These are phyloP conservation scores for Trachymyrmex septentrionalis DNA, from an alignment of 1,140 invertebrate genomes.

Conservation along the genomic window DNA sequence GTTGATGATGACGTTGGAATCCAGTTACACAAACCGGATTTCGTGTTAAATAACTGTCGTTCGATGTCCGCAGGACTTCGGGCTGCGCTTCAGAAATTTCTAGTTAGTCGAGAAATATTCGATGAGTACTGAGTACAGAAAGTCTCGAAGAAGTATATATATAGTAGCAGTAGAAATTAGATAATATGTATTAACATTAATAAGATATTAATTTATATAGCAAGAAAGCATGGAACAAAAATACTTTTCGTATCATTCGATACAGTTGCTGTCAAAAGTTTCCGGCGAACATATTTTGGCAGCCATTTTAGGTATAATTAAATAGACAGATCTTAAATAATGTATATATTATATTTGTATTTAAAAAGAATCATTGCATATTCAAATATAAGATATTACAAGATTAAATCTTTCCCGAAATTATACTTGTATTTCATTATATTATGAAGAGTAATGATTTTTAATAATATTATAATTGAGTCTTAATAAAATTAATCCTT, in stretches of 20 bases:
- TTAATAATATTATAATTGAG: slow-evolving; percentile 3
- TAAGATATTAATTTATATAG: neutral
- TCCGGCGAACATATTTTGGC: too few relatives aligned
- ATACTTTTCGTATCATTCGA: neutral
- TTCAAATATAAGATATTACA: neutral
- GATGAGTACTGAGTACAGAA: slow-evolving; percentile 1
- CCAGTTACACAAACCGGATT: slow-evolving; percentile 83
- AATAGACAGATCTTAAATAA: neutral
- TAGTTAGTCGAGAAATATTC: slow-evolving; percentile 37
- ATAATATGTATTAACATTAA: slow-evolving; percentile 6
- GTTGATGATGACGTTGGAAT: slow-evolving; percentile 82
- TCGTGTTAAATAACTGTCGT: slow-evolving; percentile 82
- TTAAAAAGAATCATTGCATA: neutral
- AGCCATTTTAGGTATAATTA: too few relatives aligned
- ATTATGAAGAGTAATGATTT: neutral
- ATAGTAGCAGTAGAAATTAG: neutral
- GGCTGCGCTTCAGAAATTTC: slow-evolving; percentile 33
- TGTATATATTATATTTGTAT: neutral
- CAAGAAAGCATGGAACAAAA: neutral
- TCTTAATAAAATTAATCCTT: neutral
- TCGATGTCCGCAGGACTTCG: slow-evolving; percentile 47
- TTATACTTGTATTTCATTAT: neutral
- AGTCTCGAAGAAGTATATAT: neutral
- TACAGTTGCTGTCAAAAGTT: neutral
- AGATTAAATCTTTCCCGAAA: neutral